Evolutionary conservation across 1,140 invertebrate species (phyloP).

Genomic region (Palaemon carinicauda): DNA sequence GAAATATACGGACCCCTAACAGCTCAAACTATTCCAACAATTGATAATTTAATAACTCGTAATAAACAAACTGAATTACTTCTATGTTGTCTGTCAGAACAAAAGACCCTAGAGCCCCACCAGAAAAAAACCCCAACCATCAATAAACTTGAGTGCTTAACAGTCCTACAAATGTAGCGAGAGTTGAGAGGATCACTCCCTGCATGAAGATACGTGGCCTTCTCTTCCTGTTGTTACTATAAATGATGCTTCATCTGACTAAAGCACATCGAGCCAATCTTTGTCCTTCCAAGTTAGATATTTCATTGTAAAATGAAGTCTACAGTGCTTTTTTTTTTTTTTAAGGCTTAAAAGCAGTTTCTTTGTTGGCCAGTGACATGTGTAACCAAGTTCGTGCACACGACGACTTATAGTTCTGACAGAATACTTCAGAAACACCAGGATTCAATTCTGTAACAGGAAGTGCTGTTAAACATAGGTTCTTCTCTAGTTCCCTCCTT

Average conservation of each 20-base stretch:
- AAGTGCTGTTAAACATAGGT: no score
- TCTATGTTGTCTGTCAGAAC: no score
- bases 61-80: no score
- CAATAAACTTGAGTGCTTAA: neutral
- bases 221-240: neutral
- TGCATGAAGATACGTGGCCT: neutral
- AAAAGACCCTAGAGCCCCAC: no score
- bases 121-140: no score
- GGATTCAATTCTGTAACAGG: no score
- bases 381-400: neutral
- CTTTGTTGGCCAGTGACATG: neutral
- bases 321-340: neutral
- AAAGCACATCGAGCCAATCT: neutral
- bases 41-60: slow-evolving; percentile 22
- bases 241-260: neutral
- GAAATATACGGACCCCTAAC: neutral
- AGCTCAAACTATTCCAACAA: neutral
- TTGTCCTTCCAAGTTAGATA: neutral
- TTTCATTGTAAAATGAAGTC: neutral
- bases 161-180: neutral
- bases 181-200: slow-evolving; percentile 7
- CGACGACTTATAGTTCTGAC: neutral
- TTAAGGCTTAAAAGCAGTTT: neutral
- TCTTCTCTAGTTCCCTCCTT: no score
- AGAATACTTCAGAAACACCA: neutral